Percentiles rank a stretch among this genome's conserved stretches.
Conservation (phyloP, 1,140 invertebrate genomes). For the Drosophila simulans region DNA sequence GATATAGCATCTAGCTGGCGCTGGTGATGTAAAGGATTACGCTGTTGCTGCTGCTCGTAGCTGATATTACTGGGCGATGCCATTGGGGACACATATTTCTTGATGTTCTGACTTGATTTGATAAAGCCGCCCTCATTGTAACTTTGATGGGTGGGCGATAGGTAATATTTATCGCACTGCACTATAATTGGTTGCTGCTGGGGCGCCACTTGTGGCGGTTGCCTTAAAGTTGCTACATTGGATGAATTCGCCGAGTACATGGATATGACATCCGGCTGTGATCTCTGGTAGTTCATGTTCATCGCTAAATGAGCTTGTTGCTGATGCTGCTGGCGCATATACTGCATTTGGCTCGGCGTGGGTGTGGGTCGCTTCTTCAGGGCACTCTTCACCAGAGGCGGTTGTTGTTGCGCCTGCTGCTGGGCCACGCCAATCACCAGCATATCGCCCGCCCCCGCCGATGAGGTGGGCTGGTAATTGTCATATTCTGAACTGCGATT, state of each 20-base stretch:
- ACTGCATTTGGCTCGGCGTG: constrained; percentile 66
- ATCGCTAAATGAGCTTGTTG: constrained; percentile 39
- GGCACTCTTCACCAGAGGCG: constrained; percentile 67
- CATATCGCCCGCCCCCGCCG: constrained; percentile 52
- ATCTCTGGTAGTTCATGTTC: constrained; percentile 48
- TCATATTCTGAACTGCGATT: constrained; percentile 82
- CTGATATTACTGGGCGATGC: constrained; percentile 65
- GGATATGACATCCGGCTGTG: constrained; percentile 67
- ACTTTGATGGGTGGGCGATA: constrained; percentile 79
- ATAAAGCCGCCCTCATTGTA: constrained; percentile 81
- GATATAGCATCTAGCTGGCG: constrained; percentile 76
- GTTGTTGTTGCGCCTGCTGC: constrained; percentile 64
- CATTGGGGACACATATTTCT: constrained; percentile 76
- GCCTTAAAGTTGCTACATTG: constrained; percentile 77
- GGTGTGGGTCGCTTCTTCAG: constrained; percentile 71
- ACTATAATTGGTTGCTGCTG: constrained; percentile 78
- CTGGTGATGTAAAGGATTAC: constrained; percentile 46
- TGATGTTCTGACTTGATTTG: constrained; percentile 82
- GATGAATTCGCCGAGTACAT: constrained; percentile 81
- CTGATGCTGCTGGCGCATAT: constrained; percentile 46
- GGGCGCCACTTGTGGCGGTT: constrained; percentile 69
- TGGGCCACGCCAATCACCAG: constrained; percentile 72
- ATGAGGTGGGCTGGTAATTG: constrained; percentile 65
- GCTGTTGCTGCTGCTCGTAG: constrained; percentile 59
- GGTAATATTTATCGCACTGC: constrained; percentile 81